Conservation (phyloP, 1,140 invertebrate species). For the Manduca sexta region DNA sequence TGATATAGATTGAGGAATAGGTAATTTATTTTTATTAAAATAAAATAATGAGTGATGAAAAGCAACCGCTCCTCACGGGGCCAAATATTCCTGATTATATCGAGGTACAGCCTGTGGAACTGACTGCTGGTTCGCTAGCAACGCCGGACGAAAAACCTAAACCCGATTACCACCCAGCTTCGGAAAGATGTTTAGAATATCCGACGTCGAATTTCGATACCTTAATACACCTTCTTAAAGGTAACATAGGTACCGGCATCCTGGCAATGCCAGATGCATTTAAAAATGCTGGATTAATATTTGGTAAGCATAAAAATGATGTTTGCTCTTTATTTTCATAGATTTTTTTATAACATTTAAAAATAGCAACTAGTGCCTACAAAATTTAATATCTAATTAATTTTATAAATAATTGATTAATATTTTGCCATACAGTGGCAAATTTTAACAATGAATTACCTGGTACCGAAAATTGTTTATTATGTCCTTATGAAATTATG, state of each 20-base stretch:
- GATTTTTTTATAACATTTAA: too few species aligned
- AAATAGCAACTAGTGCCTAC: too few species aligned
- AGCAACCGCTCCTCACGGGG: slow-evolving; percentile 67
- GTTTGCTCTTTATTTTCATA: too few species aligned
- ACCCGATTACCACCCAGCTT: slow-evolving; percentile 76
- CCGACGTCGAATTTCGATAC: slow-evolving; percentile 88
- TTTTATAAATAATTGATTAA: too few species aligned
- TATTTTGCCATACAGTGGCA: too few species aligned
- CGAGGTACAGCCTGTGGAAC: slow-evolving; percentile 50
- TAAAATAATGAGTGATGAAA: slow-evolving; percentile 67
- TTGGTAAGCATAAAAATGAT: slow-evolving; percentile 71
- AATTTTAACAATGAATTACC: too few species aligned
- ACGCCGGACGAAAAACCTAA: slow-evolving; percentile 48
- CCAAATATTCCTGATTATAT: slow-evolving; percentile 57
- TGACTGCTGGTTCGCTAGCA: slow-evolving; percentile 30
- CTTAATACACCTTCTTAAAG: slow-evolving; percentile 86
- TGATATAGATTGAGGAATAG: background rate
- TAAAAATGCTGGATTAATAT: slow-evolving; percentile 84
- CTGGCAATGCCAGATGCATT: slow-evolving; percentile 91
- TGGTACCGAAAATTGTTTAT: too few species aligned
- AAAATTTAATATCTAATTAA: too few species aligned
- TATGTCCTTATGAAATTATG: too few species aligned
- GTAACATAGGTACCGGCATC: slow-evolving; percentile 89
- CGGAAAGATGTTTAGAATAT: slow-evolving; percentile 80
- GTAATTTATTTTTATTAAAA: slow-evolving; percentile 2